Evolutionary conservation across 2,888 invertebrate genomes (phyloP), one percentile per base, ranked within the genome.

Genomic region (Phalangium opilio): DNA sequence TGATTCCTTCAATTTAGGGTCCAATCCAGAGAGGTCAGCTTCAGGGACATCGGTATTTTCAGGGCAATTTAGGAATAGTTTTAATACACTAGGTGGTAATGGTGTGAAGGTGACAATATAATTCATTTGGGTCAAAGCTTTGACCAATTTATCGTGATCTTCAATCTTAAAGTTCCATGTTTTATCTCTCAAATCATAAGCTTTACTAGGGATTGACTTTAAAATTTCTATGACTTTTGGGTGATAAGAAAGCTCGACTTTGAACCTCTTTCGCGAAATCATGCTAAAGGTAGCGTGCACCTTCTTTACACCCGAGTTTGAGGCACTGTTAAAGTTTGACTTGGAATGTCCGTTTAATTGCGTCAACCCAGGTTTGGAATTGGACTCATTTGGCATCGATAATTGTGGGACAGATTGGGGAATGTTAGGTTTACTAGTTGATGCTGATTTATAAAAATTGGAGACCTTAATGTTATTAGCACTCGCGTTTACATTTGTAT

Each of bases 1-100:
- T 49, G 76, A 71, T 44, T 75, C 65, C 1, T 74, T 64, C 34
- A 93, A 66, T n/a, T 69, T 73, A 0, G 72, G 62, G 59, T 87
- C 85, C 41, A 93, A 75, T 14, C 69, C 69, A 33, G 76, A 70
- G 48, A 85, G 62, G 63, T 84, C 80, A 11, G 76, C 62, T 14
- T 64, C 64, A 3, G 52, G 42, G 27, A 48, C 48, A 11, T 39
- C 33, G 12, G 32, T 42, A 34, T 14, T 49, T 41, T 48, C 51
- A 36, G 40, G 8, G 8, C 45, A 43, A 33, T 48, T 43, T 7
- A 20, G 17, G 21, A 54, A 50, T 36, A 44, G 19, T 17, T 47
- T 52, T 5, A 48, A 20, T 17, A 53, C 14, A 3, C 17, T 15
- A 33, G 33, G 40, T 12, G 54, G 50, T 2, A 54, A 18, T 20